A percentile compares a stretch with the other conserved stretches of the same genome.
Conservation (phyloP, 2,888 invertebrate genomes). For the Tetragnatha montana region DNA sequence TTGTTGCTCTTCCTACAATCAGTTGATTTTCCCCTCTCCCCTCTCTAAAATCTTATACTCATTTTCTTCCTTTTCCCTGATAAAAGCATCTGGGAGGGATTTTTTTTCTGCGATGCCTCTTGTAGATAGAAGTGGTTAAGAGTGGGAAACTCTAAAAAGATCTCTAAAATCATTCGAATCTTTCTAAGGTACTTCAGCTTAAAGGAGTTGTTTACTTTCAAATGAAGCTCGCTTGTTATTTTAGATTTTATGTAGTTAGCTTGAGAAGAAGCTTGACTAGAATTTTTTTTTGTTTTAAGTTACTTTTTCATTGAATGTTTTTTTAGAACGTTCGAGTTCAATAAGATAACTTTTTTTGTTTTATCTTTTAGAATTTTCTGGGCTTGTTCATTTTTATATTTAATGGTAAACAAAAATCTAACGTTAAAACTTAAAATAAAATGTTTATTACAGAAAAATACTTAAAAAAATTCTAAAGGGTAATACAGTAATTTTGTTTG, state of each 20-base stretch:
- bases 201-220: slow-evolving; percentile 7
- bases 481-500: too few species aligned
- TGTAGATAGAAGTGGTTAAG: neutral
- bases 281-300: neutral
- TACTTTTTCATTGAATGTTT: neutral
- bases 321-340: too few species aligned
- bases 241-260: neutral
- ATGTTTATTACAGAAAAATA: too few species aligned
- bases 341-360: too few species aligned
- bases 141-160: neutral
- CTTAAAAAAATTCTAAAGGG: too few species aligned
- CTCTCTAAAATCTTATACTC: neutral
- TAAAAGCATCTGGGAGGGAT: slow-evolving; percentile 9
- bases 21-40: slow-evolving; percentile 28
- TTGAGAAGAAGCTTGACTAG: neutral
- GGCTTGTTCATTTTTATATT: too few species aligned
- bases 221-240: neutral
- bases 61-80: slow-evolving; percentile 23
- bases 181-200: neutral
- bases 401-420: too few species aligned
- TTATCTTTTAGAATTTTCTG: too few species aligned
- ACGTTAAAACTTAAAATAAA: too few species aligned
- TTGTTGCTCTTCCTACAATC: slow-evolving; percentile 27
- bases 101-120: neutral
- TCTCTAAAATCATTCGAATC: slow-evolving; percentile 16